Base-by-base conservation (phyloP, 1,140 invertebrate species). In the Luehdorfia chinensis region DNA sequence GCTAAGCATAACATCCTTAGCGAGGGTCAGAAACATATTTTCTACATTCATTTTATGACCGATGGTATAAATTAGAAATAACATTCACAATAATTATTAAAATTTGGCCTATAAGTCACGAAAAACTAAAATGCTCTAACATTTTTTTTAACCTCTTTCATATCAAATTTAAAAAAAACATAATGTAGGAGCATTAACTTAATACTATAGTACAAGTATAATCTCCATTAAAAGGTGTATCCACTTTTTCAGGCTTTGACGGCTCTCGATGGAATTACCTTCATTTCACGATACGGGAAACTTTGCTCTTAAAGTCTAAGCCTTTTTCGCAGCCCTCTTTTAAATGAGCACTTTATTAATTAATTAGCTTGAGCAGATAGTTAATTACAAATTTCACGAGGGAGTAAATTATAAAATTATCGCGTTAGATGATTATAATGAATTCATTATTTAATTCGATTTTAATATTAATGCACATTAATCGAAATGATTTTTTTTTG, bases 301-400 rank as follows among this genome's bases (percentile, higher is more conserved):
- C 64, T 75, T 77, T 55, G 45, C 64, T 52, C 47, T 78, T 70
- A 19, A 43, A 43, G 13, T 43, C 9, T 43, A 75, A 75, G 64
- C 68, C 70, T 73, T 75, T 74, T 64, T 59, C 63, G 41, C 57
- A 36, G 59, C 60, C 59, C 46, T 39, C 58, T 52, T 66, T 67
- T 70, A 64, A 76, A 58, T 73, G 62, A 55, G 59, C 66, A 76
- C 64, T 70, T 76, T 78, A 69, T 77, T 79, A 84, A 79, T 80
- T 80, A 70, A 72, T 68, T 43, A 43, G 25, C 39, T 18, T 11
- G 27, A 30, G 30, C 39, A 43, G 39, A 43, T 25, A 28, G 27
- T 43, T 66, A 71, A 75, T 64, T 66, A 50, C 32, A 37, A 47
- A 47, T 47, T 34, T 47, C 15, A 43, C 30, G 39, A 27, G 15